phyloP scores from a whole-genome alignment of 1,140 invertebrate species.

The Laupala kohalensis region DNA sequence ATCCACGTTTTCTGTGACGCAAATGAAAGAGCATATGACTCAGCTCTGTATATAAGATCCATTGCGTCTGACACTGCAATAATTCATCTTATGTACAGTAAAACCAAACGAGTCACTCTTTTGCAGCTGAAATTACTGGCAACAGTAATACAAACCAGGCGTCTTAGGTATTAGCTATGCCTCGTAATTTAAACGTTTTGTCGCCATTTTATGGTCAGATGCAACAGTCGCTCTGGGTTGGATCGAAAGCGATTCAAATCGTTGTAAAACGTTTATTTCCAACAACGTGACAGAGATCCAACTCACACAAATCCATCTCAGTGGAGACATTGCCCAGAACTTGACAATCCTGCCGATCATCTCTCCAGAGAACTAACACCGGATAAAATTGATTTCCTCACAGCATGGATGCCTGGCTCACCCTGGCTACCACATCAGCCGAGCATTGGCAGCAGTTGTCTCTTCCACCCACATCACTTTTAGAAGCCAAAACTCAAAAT shows the following conservation, averaged over 20 bases:
- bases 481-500: not conserved
- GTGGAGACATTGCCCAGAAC: conserved; percentile 1
- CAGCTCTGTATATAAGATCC: not conserved
- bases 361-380: not conserved
- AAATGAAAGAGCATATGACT: not conserved
- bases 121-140: not conserved
- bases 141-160: not conserved
- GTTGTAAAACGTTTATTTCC: not conserved
- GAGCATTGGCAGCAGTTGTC: not conserved
- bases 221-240: not conserved
- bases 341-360: not conserved
- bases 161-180: not conserved
- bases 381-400: not conserved
- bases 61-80: not conserved
- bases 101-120: not conserved
- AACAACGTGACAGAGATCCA: not conserved
- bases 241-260: not conserved
- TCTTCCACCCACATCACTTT: not conserved
- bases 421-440: not conserved
- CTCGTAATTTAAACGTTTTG: not conserved
- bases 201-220: not conserved
- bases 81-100: not conserved
- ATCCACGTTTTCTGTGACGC: conserved; percentile 1
- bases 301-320: not conserved
- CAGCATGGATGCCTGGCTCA: not conserved